phyloP scores from a whole-genome alignment of 2,888 invertebrate species.

The Dynastes hyllus region DNA sequence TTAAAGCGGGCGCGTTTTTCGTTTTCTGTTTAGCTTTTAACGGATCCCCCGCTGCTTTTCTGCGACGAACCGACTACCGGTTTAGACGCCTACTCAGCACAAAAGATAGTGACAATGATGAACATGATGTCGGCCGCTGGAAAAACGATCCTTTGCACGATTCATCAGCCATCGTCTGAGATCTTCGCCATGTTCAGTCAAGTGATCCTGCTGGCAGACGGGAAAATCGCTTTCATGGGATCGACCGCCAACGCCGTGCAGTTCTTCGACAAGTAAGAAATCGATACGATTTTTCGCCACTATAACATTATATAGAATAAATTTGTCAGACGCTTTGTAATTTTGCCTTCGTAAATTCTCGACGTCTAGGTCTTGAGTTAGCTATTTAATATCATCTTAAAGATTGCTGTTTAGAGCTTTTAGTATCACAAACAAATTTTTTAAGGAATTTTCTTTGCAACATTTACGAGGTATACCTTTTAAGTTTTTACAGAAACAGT shows the following conservation, averaged over 20 bases:
- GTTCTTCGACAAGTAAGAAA: slow-evolving; percentile 80
- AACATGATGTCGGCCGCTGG: slow-evolving; percentile 82
- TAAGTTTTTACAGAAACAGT: too few relatives aligned
- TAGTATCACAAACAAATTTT: too few relatives aligned
- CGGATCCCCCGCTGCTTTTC: slow-evolving; percentile 93
- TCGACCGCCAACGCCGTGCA: slow-evolving; percentile 77
- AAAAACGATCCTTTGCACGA: slow-evolving; percentile 92
- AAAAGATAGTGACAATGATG: slow-evolving; percentile 84
- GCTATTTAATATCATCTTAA: too few relatives aligned
- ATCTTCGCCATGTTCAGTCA: slow-evolving; percentile 89
- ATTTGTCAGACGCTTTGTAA: neutral
- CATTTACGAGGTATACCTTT: too few relatives aligned
- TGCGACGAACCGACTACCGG: slow-evolving; percentile 98
- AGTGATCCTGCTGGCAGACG: slow-evolving; percentile 87
- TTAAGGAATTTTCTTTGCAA: too few relatives aligned
- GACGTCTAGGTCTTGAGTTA: too few relatives aligned
- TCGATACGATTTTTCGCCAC: slow-evolving; percentile 20
- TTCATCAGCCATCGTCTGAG: slow-evolving; percentile 95
- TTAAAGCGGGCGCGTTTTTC: slow-evolving; percentile 17
- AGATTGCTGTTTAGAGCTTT: too few relatives aligned
- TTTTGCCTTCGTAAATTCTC: too few relatives aligned
- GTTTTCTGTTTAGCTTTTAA: slow-evolving; percentile 78
- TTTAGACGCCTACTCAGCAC: slow-evolving; percentile 93
- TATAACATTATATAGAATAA: neutral
- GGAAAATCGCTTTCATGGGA: slow-evolving; percentile 90